Evolutionary conservation across 1,140 invertebrate species (phyloP), one percentile per base, ranked within the genome.

Genomic region (Caenorhabditis latens): DNA sequence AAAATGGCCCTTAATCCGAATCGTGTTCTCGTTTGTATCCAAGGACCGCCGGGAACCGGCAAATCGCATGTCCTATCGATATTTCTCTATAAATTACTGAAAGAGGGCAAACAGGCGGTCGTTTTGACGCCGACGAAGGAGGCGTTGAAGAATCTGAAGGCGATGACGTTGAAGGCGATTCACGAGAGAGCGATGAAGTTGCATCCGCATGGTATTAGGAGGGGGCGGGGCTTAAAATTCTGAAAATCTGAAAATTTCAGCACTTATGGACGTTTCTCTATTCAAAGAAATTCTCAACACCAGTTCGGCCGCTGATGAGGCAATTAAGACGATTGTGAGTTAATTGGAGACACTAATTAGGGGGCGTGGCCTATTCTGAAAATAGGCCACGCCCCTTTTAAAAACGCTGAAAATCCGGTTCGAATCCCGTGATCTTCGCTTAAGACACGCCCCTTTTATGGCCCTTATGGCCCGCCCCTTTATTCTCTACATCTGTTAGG

Each of bases 31-130:
- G 65, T 71, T 19, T 71, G 65, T 43, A 71, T 71, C 4, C 65
- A 71, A 46, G 65, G 65, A 43, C 65, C 65, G 19, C 65, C 65
- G 4, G 65, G 65, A 71, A 71, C 65, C 19, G 65, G 65, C 43
- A 71, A 71, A 71, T 32, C 65, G 9, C 24, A 43, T 21, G 19
- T n/a, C 5, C 16, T 71, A 4, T 11, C 65, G 5, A 4, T 16
- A 19, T 19, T 71, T 7, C 65, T 46, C 21, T 19, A 2, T 43
- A 43, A 9, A 65, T 9, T 65, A 11, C 2, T 65, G 40, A 14
- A 5, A 19, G 6, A 9, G 8, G 46, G 19, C 19, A 46, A 71
- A 16, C 65, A 71, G n/a, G 65, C 19, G 11, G 21, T 71, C 46
- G 65, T 71, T 3, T 71, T 71, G 42, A 46, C 65, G 5, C 65